A percentile compares a stretch with the other conserved stretches of the same genome.
These are phyloP conservation scores for Drosophila borealis DNA, from an alignment of 2,888 invertebrate genomes.

Conservation along the genomic window DNA sequence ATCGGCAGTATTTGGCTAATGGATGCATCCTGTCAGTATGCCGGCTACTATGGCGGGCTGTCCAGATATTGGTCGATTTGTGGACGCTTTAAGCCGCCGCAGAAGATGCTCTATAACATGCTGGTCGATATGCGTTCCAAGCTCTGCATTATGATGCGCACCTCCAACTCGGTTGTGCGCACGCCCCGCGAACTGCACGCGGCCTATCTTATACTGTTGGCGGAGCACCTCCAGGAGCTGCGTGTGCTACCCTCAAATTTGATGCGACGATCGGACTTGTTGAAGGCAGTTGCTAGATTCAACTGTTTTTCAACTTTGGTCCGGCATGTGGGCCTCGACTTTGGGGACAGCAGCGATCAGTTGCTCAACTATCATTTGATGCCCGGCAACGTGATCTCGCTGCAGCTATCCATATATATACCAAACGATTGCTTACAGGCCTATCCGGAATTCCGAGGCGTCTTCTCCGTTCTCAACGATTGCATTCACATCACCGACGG, in stretches of 20 bases:
- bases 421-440: conserved; percentile 42
- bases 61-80: conserved; percentile 53
- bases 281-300: conserved; percentile 15
- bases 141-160: conserved; percentile 27
- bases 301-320: conserved; percentile 34
- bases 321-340: conserved; percentile 46
- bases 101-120: conserved; percentile 52
- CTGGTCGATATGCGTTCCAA: conserved; percentile 44
- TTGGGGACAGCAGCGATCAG: background rate
- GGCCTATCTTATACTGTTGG: conserved; percentile 36
- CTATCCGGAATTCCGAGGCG: conserved; percentile 56
- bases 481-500: conserved; percentile 34
- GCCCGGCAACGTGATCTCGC: conserved; percentile 48
- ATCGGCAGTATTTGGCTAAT: conserved; percentile 41
- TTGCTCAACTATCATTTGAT: conserved; percentile 29
- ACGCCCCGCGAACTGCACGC: conserved; percentile 39
- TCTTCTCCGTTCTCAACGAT: conserved; percentile 45
- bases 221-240: conserved; percentile 27
- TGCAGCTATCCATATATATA: conserved; percentile 48
- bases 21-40: conserved; percentile 52
- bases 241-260: conserved; percentile 32
- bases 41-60: conserved; percentile 53
- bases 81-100: conserved; percentile 51
- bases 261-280: conserved; percentile 4
- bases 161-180: background rate